Evolutionary conservation across 2,797 vertebrate genomes (phyloP), one percentile per base, ranked within the genome.

Genomic region (Serranus cabrilla): DNA sequence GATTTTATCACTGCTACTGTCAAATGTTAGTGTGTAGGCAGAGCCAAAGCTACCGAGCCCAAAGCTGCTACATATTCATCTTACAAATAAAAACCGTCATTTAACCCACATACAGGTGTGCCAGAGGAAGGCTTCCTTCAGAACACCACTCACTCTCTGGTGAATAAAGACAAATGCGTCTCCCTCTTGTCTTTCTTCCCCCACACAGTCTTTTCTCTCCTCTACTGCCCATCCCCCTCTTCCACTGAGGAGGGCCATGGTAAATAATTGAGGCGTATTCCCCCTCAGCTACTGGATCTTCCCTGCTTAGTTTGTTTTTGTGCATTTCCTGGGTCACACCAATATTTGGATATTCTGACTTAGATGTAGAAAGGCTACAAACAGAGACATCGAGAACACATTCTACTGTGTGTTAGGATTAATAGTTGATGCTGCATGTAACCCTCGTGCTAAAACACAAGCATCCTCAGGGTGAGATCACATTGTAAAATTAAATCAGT

Each of bases 241-340:
- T 51, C 63, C 40, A 57, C 76, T 10, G 57, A 87, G 81, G 86
- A 91, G 75, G 71, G 63, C 78, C 87, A 70, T 87, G 81, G 81
- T 93, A 89, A 93, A 94, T 93, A 90, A 94, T 93, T 91, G 84
- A 94, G 71, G 83, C 76, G 83, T 80, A 76, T 82, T 81, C 71
- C 73, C 64, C 9, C 23, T 79, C 74, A 78, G 58, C 72, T 58
- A 59, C 59, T 66, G 40, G 59, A 81, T 73, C 78, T 59, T 78
- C 37, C 21, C 71, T 59, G n/a, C 10, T 67, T 59, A 34, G 23
- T 54, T 39, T 68, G 12, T 37, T 21, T 27, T 67, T 45, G 49
- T 7, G 12, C 16, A 31, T 68, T 68, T 71, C 61, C 39, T 71
- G n/a, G n/a, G 7, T 64, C 18, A 64, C 12, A 31, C 20, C 11